Evolutionary conservation across 2,797 vertebrate species (phyloP).

Genomic region (Propithecus perrieri): DNA sequence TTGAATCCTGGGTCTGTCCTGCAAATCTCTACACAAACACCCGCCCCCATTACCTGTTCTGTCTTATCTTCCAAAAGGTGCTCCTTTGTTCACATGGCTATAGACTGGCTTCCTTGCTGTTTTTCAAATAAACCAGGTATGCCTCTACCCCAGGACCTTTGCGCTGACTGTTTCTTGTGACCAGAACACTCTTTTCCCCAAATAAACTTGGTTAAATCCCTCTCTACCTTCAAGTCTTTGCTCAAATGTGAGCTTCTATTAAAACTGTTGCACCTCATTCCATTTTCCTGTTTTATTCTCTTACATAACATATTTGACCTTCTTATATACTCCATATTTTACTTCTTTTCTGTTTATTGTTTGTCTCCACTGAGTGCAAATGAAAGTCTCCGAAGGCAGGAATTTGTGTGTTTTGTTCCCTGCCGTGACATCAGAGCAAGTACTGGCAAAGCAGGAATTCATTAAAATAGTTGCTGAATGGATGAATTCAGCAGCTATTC

Average conservation of each 20-base stretch:
- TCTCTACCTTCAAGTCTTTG: background rate
- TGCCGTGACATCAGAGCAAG: background rate
- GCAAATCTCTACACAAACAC: background rate
- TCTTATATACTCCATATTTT: background rate
- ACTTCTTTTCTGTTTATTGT: conserved; percentile 6
- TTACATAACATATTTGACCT: background rate
- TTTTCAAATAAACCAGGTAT: background rate
- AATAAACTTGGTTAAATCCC: background rate
- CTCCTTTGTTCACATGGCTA: background rate
- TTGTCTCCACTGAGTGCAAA: conserved; percentile 28
- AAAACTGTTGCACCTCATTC: background rate
- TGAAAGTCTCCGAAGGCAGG: background rate
- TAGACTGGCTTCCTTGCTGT: background rate
- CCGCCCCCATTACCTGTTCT: background rate
- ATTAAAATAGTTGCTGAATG: background rate
- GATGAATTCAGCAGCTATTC: background rate
- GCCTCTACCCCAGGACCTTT: background rate
- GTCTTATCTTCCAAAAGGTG: background rate
- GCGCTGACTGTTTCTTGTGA: background rate
- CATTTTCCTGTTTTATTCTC: background rate
- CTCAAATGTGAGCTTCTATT: background rate
- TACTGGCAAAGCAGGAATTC: background rate
- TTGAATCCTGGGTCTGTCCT: background rate
- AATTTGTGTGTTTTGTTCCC: background rate
- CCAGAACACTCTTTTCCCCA: background rate